A percentile compares a stretch with the other conserved stretches of the same genome.
These are phyloP conservation scores for Montipora sp. DNA, from an alignment of 64 coral and sea anemone species.

Conservation along the genomic window DNA sequence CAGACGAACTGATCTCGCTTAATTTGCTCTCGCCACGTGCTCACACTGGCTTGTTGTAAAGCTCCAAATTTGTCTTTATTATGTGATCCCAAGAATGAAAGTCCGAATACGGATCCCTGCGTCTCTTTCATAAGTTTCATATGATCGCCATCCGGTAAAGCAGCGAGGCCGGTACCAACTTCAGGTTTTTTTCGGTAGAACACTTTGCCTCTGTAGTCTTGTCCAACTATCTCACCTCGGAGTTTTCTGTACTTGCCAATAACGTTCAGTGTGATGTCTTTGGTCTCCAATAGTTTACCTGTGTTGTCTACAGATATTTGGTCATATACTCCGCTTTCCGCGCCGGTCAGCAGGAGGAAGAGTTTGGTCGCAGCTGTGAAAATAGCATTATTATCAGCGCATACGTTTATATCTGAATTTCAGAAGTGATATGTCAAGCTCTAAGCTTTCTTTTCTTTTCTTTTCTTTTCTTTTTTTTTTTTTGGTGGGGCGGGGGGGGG, in stretches of 20 bases:
- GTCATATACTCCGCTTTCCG: conserved; percentile 48
- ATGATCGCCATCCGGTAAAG: conserved; percentile 77
- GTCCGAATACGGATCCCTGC: conserved; percentile 77
- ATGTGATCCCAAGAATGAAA: conserved; percentile 72
- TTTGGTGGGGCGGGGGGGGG: too few species aligned
- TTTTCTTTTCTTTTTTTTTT: too few species aligned
- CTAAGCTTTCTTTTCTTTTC: too few species aligned
- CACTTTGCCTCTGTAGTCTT: conserved; percentile 80
- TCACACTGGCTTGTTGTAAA: conserved; percentile 65
- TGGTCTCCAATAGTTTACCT: conserved; percentile 63
- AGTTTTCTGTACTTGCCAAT: conserved; percentile 88
- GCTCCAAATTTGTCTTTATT: conserved; percentile 38
- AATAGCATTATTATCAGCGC: neutral
- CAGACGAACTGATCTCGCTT: conserved; percentile 83
- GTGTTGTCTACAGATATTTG: conserved; percentile 40
- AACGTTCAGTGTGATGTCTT: conserved; percentile 85
- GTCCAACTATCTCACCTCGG: conserved; percentile 50
- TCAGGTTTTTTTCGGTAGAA: conserved; percentile 67
- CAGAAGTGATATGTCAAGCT: too few species aligned
- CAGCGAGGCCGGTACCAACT: neutral
- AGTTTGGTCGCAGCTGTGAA: conserved; percentile 72
- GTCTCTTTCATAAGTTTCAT: conserved; percentile 73
- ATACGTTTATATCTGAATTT: too few species aligned
- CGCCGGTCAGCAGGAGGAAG: conserved; percentile 76
- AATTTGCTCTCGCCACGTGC: conserved; percentile 85